Conservation (phyloP, 1,140 invertebrate genomes). For the Cyphomyrmex costatus region DNA sequence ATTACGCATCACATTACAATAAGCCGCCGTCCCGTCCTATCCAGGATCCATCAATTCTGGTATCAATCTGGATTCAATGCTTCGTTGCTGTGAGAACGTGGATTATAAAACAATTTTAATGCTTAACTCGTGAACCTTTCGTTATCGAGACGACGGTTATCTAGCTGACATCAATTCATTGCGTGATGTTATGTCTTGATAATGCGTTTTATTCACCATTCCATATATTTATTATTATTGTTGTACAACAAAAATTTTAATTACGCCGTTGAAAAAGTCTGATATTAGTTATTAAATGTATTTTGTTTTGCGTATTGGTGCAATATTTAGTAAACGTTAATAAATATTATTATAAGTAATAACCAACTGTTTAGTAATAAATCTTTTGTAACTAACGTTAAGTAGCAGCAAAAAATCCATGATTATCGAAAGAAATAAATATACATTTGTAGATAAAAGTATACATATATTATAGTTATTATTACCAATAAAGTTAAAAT, state of each 20-base stretch:
- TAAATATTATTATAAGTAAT: too few species aligned
- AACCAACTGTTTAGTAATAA: too few species aligned
- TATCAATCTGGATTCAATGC: slow-evolving; percentile 26
- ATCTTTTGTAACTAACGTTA: too few species aligned
- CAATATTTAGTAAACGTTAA: too few species aligned
- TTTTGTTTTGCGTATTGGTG: too few species aligned
- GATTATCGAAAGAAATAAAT: too few species aligned
- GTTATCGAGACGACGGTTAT: neutral
- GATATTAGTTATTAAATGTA: too few species aligned
- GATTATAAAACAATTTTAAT: slow-evolving; percentile 50
- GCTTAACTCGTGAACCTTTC: neutral
- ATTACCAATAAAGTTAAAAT: too few species aligned
- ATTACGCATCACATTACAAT: slow-evolving; percentile 21
- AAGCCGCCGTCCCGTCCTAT: neutral
- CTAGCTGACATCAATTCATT: neutral
- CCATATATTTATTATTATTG: neutral
- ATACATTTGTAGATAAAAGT: too few species aligned
- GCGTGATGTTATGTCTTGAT: neutral
- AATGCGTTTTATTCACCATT: neutral
- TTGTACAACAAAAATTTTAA: neutral
- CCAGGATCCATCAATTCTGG: slow-evolving; percentile 33
- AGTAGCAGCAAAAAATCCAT: too few species aligned
- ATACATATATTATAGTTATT: too few species aligned
- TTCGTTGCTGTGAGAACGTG: neutral
- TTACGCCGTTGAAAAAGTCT: neutral